These are phyloP conservation scores for Gasterosteus aculeatus DNA, from an alignment of 2,113 vertebrate genomes.

Conservation along the genomic window DNA sequence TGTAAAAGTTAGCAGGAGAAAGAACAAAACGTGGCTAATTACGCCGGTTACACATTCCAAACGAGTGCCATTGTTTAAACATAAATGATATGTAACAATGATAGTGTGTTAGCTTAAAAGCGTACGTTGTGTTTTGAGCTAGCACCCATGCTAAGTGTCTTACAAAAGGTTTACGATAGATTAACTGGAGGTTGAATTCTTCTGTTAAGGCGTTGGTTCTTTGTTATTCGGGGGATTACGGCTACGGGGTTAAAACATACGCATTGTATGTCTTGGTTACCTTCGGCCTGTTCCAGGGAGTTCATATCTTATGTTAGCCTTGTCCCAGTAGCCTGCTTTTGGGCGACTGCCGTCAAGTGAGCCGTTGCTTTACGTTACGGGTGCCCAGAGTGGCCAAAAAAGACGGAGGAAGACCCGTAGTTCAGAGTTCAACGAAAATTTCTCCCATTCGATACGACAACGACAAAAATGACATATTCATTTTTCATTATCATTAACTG, in stretches of 20 bases:
- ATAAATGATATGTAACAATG: too few species aligned
- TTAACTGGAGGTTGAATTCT: neutral
- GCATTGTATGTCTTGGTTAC: slow-evolving; percentile 68
- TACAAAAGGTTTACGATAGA: neutral
- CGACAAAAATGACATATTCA: neutral
- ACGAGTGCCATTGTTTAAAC: neutral
- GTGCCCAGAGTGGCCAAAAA: neutral
- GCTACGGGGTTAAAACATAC: neutral
- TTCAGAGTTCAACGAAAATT: neutral
- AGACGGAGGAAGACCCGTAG: neutral
- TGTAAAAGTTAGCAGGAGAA: neutral
- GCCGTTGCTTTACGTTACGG: neutral
- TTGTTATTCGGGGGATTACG: accelerated
- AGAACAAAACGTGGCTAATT: neutral
- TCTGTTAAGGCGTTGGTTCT: neutral
- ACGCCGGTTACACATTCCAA: neutral
- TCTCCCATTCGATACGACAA: neutral
- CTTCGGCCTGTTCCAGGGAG: slow-evolving; percentile 95
- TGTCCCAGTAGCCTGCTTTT: slow-evolving; percentile 15
- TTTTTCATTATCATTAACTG: too few species aligned
- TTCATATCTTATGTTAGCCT: slow-evolving; percentile 86
- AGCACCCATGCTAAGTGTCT: slow-evolving; percentile 53
- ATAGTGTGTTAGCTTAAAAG: neutral
- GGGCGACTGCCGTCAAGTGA: neutral
- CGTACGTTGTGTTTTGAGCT: neutral